Evolutionary conservation across 1,140 invertebrate species (phyloP).

Genomic region (Ruditapes philippinarum): DNA sequence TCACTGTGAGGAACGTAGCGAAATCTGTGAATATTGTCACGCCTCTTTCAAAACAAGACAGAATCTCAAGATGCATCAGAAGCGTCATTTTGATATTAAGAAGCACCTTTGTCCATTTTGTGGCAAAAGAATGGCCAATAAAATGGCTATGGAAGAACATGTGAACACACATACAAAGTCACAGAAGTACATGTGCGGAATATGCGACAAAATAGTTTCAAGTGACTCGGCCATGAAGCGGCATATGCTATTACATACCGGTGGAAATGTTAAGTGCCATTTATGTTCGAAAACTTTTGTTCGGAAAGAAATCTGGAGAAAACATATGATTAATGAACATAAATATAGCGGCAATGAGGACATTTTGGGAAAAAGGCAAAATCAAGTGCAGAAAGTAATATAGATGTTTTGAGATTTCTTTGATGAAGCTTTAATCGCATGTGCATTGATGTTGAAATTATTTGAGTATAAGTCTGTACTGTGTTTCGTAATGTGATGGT

Average conservation of each 20-base stretch:
- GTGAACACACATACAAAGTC: background rate
- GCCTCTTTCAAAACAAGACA: background rate
- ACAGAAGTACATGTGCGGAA: background rate
- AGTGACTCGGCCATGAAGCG: background rate
- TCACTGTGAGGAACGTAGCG: background rate
- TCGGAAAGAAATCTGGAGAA: background rate
- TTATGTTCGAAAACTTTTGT: background rate
- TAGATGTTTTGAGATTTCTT: too few species aligned
- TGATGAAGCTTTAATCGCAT: too few species aligned
- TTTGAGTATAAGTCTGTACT: too few species aligned
- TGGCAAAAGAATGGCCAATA: background rate
- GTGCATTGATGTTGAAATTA: too few species aligned
- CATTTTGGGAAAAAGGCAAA: background rate
- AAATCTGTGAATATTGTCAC: background rate
- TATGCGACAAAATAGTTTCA: background rate
- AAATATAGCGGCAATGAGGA: background rate
- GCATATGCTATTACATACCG: background rate
- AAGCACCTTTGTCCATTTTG: slow-evolving; percentile 40
- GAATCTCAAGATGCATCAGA: background rate
- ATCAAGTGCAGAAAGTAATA: too few species aligned
- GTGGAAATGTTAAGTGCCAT: background rate
- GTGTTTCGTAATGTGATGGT: too few species aligned
- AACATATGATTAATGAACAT: slow-evolving; percentile 21
- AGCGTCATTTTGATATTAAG: background rate
- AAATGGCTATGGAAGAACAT: background rate